Percentiles rank a stretch among this genome's conserved stretches.
Conservation (phyloP, 2,888 invertebrate species). For the Caenorhabditis japonica region DNA sequence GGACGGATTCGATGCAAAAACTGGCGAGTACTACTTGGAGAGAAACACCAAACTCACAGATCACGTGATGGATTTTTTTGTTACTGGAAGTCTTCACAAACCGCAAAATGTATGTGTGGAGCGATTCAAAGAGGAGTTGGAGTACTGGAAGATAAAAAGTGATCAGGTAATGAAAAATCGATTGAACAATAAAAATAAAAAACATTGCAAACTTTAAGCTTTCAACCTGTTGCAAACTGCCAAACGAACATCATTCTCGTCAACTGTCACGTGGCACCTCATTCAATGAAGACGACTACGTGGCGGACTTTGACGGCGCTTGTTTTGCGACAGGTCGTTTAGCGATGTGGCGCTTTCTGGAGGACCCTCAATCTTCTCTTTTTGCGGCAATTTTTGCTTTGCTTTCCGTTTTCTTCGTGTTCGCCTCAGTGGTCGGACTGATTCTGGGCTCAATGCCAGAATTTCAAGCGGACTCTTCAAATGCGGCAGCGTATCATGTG, state of each 20-base stretch:
- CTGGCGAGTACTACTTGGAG: conserved; percentile 75
- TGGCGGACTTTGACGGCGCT: conserved; percentile 71
- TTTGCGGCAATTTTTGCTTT: conserved; percentile 72
- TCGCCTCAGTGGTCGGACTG: conserved; percentile 73
- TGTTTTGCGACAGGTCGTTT: conserved; percentile 60
- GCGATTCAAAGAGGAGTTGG: conserved; percentile 73
- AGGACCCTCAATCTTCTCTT: conserved; percentile 72
- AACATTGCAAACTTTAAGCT: conserved; percentile 55
- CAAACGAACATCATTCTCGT: conserved; percentile 45
- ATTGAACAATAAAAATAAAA: background rate
- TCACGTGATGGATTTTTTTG: conserved; percentile 74
- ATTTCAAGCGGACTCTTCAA: conserved; percentile 72
- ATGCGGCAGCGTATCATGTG: conserved; percentile 71
- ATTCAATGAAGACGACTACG: conserved; percentile 63
- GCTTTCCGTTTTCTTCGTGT: conserved; percentile 74
- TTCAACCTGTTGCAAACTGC: conserved; percentile 69
- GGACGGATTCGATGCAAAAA: conserved; percentile 68
- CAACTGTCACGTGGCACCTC: conserved; percentile 43
- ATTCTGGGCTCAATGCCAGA: conserved; percentile 77
- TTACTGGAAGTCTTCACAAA: conserved; percentile 68
- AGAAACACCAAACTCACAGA: conserved; percentile 71
- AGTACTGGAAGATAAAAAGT: conserved; percentile 70
- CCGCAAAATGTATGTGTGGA: conserved; percentile 70
- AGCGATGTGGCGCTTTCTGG: conserved; percentile 71
- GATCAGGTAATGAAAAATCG: conserved; percentile 65